These are phyloP conservation scores for Macrobrachium rosenbergii DNA, from an alignment of 1,140 invertebrate species.

Conservation along the genomic window DNA sequence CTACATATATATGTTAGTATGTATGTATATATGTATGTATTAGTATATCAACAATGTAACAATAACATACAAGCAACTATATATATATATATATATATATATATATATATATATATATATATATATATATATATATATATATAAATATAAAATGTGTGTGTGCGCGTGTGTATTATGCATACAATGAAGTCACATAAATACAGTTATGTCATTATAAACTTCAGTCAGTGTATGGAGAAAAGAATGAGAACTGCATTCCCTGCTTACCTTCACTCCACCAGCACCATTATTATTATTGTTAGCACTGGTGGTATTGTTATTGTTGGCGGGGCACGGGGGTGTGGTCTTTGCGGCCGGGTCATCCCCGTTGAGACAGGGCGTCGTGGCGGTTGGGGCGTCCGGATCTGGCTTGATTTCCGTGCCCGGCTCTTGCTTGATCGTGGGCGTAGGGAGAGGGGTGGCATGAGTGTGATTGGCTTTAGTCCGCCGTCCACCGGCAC, in stretches of 20 bases:
- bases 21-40: too few relatives aligned
- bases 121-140: too few relatives aligned
- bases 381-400: conserved; percentile 34
- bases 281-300: conserved; percentile 44
- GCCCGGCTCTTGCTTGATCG: conserved; percentile 36
- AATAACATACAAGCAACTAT: too few relatives aligned
- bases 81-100: too few relatives aligned
- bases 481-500: conserved; percentile 34
- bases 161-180: too few relatives aligned
- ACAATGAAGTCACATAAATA: too few relatives aligned
- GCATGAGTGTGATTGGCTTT: conserved; percentile 50
- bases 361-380: conserved; percentile 50
- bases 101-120: too few relatives aligned
- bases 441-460: conserved; percentile 26
- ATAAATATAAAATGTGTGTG: too few relatives aligned
- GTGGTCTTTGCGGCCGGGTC: conserved; percentile 32
- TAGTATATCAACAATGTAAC: too few relatives aligned
- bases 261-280: conserved; percentile 29
- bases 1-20: too few relatives aligned
- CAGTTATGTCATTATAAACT: too few relatives aligned
- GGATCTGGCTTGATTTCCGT: conserved; percentile 51
- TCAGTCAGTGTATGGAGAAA: not conserved
- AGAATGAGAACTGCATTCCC: not conserved
- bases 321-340: conserved; percentile 42
- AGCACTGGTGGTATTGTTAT: conserved; percentile 49